Evolutionary conservation across 2,888 invertebrate genomes (phyloP), one percentile per base, ranked within the genome.

Genomic region (Thymelicus sylvestris): DNA sequence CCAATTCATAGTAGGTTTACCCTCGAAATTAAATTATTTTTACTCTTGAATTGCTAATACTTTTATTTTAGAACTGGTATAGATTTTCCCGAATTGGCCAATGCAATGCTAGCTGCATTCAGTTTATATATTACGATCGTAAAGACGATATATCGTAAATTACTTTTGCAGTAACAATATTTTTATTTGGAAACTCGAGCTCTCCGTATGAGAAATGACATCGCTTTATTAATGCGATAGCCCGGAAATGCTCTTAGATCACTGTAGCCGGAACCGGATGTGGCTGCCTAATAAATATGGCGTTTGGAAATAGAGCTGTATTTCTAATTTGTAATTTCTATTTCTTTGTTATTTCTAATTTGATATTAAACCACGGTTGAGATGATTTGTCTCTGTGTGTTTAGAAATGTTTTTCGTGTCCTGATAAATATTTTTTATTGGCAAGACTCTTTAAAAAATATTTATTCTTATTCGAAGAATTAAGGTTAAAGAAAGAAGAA

Each of bases 191-290:
- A 38, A 57, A 19, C 57, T 57, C 24, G 24, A 12, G 55, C 24
- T 8, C 31, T 57, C 13, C 31, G 57, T 57, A 57, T 57, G 57
- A 57, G 57, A 57, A 38, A 57, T 57, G 57, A 57, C 57, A 57
- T 57, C 57, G 31, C 57, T 57, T 57, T 57, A 57, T 57, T 57
- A 57, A 57, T 57, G 57, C 38, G 57, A 57, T 57, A 38, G 57
- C 31, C 57, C 57, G 57, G 57, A 57, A 57, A 38, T 38, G n/a
- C 31, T 57, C 57, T 57, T 13, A 57, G 31, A 57, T 57, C 57
- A 38, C 57, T 57, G 57, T 31, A 5, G 57, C 38, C 57, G 31
- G 57, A 31, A 57, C 7, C 19, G 57, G 57, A 57, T 38, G 38
- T 38, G 31, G 13, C 12, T 57, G 13, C 31, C 57, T 57, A 57